phyloP scores from a whole-genome alignment of 2,113 vertebrate genomes.

The Falco punctatus region DNA sequence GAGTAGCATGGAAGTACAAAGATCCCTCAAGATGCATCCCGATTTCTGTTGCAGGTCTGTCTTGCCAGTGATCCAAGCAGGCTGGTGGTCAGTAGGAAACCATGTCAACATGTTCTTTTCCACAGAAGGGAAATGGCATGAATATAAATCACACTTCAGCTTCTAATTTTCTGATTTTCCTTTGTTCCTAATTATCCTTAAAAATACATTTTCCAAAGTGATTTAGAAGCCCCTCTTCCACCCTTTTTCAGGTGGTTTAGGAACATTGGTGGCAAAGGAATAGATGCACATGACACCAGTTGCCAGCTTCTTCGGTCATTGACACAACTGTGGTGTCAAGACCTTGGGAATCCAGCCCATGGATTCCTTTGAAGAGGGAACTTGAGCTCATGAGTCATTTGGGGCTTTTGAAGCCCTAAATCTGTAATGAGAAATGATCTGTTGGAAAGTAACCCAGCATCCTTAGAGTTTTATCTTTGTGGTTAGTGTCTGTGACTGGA shows the following conservation, averaged over 20 bases:
- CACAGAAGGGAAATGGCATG: neutral
- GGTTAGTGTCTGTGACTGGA: neutral
- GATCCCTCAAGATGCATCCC: neutral
- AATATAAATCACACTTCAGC: neutral
- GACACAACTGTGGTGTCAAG: neutral
- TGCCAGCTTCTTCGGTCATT: neutral
- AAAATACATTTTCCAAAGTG: neutral
- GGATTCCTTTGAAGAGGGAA: neutral
- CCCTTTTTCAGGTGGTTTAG: neutral
- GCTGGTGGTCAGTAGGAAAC: neutral
- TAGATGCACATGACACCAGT: neutral
- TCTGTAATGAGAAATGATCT: neutral
- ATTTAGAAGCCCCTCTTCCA: neutral
- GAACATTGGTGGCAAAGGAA: neutral
- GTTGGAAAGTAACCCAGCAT: neutral
- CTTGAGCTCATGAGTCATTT: neutral
- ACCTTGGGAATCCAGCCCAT: neutral
- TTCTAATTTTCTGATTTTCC: neutral
- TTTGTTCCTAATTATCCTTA: neutral
- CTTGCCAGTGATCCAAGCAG: fast-evolving
- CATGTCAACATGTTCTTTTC: neutral
- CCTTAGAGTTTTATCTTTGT: neutral
- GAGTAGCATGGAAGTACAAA: neutral
- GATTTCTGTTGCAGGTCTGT: neutral
- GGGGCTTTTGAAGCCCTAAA: neutral